Evolutionary conservation across 2,888 invertebrate species (phyloP), one percentile per base, ranked within the genome.

Genomic region (Sarcophaga variegata): DNA sequence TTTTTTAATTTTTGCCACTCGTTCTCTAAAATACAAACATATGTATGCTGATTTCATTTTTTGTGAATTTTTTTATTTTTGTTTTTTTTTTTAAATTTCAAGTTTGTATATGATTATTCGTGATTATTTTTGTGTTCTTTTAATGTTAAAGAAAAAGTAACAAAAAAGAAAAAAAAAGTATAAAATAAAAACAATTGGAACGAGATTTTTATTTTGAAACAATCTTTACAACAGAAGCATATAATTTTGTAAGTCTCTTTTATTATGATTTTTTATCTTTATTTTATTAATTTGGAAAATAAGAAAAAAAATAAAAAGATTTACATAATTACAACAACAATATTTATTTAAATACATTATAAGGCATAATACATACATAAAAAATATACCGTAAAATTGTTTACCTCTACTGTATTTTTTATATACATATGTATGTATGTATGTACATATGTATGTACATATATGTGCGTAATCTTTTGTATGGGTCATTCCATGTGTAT

Each of bases 11-110:
- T 67, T 76, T 80, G 75, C 83, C 80, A 75, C 72, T 85, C 76
- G 67, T 80, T 79, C 79, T 83, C 69, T 75, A 80, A 82, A 82
- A 71, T 76, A 83, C 81, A 27, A 66, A n/a, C 66, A 74, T 37
- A 62, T 81, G 81, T 87, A 84, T 84, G 75, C 79, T 84, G 84
- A 87, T 84, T 87, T 81, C 49, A 59, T 66, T 72, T 81, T 54
- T 88, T 79, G 47, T 83, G 60, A 77, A 63, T 85, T 37, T 37
- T 37, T 37, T 37, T 37, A 37, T 37, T 37, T 37, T 6, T 66
- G n/a, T 71, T 49, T 79, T 74, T 74, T 74, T 83, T 78, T 62
- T 76, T 70, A 76, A 74, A 74, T 86, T 88, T 81, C 77, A 86
- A 81, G 83, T 88, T 83, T 74, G 47, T 76, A 81, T 71, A 72